Percentiles rank a stretch among this genome's conserved stretches.
Evolutionary conservation across 2,888 invertebrate genomes (phyloP).

Genomic region (Hoplodrina blanda): DNA sequence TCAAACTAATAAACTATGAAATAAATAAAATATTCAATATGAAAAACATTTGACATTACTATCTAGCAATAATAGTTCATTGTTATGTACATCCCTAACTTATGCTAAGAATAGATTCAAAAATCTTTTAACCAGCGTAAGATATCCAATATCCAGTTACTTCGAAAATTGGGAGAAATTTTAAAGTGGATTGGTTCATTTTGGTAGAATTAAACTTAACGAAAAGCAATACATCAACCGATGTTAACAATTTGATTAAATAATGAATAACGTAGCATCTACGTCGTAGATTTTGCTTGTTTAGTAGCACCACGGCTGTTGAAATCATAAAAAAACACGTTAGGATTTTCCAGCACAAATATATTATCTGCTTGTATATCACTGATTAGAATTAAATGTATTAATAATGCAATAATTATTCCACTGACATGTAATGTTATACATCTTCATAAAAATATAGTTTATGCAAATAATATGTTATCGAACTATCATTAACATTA

Average conservation of each 20-base stretch:
- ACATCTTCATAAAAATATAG: constrained; percentile 62
- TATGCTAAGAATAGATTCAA: too few species aligned
- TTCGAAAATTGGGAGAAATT: background rate
- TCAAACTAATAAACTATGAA: too few species aligned
- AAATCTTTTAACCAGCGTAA: too few species aligned
- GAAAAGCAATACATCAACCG: constrained; percentile 27
- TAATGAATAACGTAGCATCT: constrained; percentile 16
- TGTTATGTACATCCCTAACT: too few species aligned
- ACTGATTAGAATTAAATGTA: constrained; percentile 50
- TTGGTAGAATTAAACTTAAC: background rate
- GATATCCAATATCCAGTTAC: background rate
- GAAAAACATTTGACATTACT: too few species aligned
- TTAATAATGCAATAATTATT: constrained; percentile 49
- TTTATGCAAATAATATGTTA: constrained; percentile 66
- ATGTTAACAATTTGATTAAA: constrained; percentile 24
- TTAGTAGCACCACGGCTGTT: constrained; percentile 24
- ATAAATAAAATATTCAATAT: too few species aligned
- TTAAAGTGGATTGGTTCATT: background rate
- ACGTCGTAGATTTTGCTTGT: constrained; percentile 21
- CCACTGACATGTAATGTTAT: constrained; percentile 61
- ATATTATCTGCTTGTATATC: constrained; percentile 52
- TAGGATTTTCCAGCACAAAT: constrained; percentile 51
- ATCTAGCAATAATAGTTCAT: too few species aligned
- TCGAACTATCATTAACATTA: constrained; percentile 53
- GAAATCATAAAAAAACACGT: constrained; percentile 26